phyloP scores from a whole-genome alignment of 1,140 invertebrate species.

The Pseudobourletiella spinata region DNA sequence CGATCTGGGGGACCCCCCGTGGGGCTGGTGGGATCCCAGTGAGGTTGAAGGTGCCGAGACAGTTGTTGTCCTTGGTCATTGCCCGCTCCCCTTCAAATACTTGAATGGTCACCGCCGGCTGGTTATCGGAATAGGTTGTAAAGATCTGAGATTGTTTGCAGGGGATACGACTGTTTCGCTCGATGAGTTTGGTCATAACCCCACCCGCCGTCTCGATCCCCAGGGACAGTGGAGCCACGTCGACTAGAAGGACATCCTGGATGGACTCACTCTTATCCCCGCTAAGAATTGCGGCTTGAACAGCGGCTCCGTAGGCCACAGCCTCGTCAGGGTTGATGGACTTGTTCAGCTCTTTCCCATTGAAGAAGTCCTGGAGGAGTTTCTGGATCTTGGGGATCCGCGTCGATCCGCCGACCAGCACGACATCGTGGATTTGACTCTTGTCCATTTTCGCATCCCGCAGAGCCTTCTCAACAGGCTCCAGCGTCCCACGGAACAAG shows the following conservation, averaged over 20 bases:
- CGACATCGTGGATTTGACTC: conserved; percentile 51
- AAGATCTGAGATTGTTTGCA: conserved; percentile 48
- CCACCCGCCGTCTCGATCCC: too few relatives aligned
- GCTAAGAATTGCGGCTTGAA: conserved; percentile 45
- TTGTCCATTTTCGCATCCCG: conserved; percentile 58
- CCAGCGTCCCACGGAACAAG: conserved; percentile 52
- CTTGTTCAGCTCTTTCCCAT: too few relatives aligned
- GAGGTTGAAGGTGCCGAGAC: conserved; percentile 67
- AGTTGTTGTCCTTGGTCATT: conserved; percentile 71
- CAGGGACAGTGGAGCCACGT: conserved; percentile 48
- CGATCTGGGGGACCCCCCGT: too few relatives aligned
- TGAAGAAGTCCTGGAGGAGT: too few relatives aligned
- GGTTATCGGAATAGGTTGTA: conserved; percentile 50
- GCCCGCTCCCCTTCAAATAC: conserved; percentile 75
- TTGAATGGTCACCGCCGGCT: too few relatives aligned
- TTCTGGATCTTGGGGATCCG: conserved; percentile 57
- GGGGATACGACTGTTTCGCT: conserved; percentile 51
- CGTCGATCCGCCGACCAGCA: conserved; percentile 57
- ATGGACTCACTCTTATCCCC: conserved; percentile 44
- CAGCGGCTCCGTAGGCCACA: conserved; percentile 65
- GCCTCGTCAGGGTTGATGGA: conserved; percentile 84
- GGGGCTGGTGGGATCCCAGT: conserved; percentile 68
- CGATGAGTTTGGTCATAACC: conserved; percentile 52
- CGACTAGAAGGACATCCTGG: conserved; percentile 48
- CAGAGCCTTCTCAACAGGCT: conserved; percentile 58